Evolutionary conservation across 2,797 vertebrate genomes (phyloP).

Genomic region (Chrosomus eos): DNA sequence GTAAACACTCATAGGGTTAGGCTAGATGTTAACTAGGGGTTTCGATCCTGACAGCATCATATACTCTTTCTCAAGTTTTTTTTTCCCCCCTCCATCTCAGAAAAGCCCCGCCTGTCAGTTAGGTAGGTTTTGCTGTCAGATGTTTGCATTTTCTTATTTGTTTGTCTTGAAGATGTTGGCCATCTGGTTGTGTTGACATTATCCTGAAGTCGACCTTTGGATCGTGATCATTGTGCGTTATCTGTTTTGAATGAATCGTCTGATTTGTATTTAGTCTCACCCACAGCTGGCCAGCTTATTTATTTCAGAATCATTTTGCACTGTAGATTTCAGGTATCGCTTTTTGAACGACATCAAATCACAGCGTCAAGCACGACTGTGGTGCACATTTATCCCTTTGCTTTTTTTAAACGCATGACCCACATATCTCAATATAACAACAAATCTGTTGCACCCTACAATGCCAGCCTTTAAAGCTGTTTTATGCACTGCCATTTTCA

Average conservation of each 20-base stretch:
- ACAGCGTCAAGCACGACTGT: background rate
- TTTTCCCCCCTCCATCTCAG: background rate
- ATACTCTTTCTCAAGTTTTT: background rate
- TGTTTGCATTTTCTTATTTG: background rate
- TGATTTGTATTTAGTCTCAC: background rate
- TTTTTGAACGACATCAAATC: background rate
- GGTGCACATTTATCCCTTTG: background rate
- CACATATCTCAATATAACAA: constrained; percentile 22
- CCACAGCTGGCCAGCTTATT: background rate
- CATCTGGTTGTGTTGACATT: background rate
- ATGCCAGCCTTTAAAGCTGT: background rate
- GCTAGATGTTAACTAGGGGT: background rate
- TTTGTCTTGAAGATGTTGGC: background rate
- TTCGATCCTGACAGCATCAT: background rate
- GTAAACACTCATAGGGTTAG: background rate
- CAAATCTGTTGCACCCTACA: background rate
- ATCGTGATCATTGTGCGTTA: background rate
- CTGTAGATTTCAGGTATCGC: background rate
- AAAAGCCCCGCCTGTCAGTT: background rate
- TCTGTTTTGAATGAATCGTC: background rate
- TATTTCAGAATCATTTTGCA: background rate
- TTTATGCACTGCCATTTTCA: background rate
- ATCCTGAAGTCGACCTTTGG: background rate
- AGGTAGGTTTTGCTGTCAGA: background rate
- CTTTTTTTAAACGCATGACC: constrained; percentile 30